These are phyloP conservation scores for Nemoura dubitans DNA, from an alignment of 2,888 invertebrate genomes.

Conservation along the genomic window DNA sequence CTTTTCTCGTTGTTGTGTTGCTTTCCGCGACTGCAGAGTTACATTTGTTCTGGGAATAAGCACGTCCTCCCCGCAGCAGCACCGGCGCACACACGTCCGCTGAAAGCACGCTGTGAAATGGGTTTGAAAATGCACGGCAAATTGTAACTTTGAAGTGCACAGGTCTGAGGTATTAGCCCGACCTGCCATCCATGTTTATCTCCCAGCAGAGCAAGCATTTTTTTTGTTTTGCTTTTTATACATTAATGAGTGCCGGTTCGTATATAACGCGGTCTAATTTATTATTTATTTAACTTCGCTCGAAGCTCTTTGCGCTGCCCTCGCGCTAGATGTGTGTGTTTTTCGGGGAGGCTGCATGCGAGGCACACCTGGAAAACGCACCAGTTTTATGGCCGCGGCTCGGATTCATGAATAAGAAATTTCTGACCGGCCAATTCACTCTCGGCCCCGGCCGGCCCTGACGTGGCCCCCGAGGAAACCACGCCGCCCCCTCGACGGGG, in stretches of 20 bases:
- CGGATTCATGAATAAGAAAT: constrained; percentile 48
- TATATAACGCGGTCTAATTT: constrained; percentile 29
- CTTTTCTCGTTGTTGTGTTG: neutral
- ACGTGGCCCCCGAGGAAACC: constrained; percentile 31
- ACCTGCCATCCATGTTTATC: neutral
- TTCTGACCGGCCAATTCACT: constrained; percentile 44
- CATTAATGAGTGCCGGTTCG: constrained; percentile 36
- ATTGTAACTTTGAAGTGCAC: neutral
- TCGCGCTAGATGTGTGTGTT: no score
- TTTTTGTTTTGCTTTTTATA: neutral
- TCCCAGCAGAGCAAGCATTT: neutral
- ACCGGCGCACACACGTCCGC: neutral
- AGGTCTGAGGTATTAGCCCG: neutral
- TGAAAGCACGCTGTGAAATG: neutral
- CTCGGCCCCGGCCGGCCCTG: neutral
- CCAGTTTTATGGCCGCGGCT: constrained; percentile 34
- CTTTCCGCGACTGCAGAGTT: neutral
- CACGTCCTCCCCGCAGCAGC: neutral
- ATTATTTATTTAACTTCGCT: constrained; percentile 38
- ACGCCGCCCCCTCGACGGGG: neutral
- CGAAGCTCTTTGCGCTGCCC: neutral
- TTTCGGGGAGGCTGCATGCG: neutral
- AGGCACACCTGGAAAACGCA: constrained; percentile 30
- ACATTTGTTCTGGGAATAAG: neutral
- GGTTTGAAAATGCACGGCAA: neutral